phyloP scores from a whole-genome alignment of 1,140 invertebrate species.

The Spodoptera frugiperda region DNA sequence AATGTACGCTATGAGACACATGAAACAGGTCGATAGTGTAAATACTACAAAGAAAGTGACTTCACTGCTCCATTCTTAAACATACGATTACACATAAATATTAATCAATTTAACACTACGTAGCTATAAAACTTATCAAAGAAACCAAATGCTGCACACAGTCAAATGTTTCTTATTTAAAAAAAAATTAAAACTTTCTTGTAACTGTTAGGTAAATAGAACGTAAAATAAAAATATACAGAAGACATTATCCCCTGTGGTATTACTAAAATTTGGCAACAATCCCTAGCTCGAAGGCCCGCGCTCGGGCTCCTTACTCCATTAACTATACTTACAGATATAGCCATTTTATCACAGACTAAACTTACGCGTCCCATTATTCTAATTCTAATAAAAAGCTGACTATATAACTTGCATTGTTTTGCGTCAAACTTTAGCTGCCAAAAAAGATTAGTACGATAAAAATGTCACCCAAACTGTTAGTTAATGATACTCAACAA shows the following conservation, averaged over 20 bases:
- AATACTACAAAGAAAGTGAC: conserved; percentile 1
- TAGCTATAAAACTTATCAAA: background rate
- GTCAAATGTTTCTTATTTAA: conserved; percentile 5
- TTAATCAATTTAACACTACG: background rate
- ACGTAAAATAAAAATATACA: conserved; percentile 5
- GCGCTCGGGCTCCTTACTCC: background rate
- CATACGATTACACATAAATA: conserved; percentile 20
- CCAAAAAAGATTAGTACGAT: background rate
- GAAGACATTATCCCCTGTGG: background rate
- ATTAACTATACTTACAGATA: conserved; percentile 57
- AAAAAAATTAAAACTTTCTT: conserved; percentile 14
- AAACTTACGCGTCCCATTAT: conserved; percentile 41
- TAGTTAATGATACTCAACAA: background rate
- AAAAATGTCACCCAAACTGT: background rate
- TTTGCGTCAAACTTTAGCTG: background rate
- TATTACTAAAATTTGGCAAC: conserved; percentile 37
- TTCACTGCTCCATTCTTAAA: background rate
- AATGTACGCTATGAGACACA: background rate
- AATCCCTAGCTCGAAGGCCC: background rate
- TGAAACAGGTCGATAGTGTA: conserved; percentile 4
- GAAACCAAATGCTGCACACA: conserved; percentile 22
- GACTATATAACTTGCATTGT: conserved; percentile 25
- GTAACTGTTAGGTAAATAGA: conserved; percentile 7
- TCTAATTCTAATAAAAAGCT: conserved; percentile 26
- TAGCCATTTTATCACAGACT: conserved; percentile 65